Percentiles rank a stretch among this genome's conserved stretches.
phyloP scores from a whole-genome alignment of 64 coral and sea anemone species.

The Cladopsammia gracilis region DNA sequence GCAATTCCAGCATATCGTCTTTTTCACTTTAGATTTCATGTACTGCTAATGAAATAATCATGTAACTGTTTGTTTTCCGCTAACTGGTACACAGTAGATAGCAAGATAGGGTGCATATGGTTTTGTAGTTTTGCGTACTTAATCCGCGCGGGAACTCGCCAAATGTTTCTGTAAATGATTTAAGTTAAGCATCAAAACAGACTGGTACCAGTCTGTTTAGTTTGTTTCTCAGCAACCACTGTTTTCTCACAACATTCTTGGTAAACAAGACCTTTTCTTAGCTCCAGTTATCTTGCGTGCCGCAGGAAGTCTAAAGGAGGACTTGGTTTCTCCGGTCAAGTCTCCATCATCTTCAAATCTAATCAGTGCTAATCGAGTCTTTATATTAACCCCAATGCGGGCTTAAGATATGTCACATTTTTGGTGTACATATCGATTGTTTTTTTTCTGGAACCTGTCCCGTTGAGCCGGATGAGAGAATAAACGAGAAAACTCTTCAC shows the following conservation, averaged over 20 bases:
- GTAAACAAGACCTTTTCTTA: neutral
- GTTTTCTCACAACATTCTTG: neutral
- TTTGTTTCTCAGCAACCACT: neutral
- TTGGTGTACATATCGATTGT: too few relatives aligned
- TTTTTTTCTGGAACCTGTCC: too few relatives aligned
- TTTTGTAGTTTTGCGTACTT: neutral
- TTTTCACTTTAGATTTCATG: neutral
- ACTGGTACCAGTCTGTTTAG: conserved; percentile 36
- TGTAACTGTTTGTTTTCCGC: neutral
- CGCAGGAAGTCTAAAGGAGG: neutral
- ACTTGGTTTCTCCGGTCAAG: neutral
- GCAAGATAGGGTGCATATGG: neutral
- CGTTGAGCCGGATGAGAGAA: too few relatives aligned
- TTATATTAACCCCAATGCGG: too few relatives aligned
- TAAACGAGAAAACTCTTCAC: too few relatives aligned
- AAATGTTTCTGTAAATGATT: conserved; percentile 7
- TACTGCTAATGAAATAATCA: neutral
- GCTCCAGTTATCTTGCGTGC: neutral
- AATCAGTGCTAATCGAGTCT: too few relatives aligned
- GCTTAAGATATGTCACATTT: too few relatives aligned
- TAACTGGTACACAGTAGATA: neutral
- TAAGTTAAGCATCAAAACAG: conserved; percentile 39
- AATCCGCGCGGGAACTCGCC: conserved; percentile 29
- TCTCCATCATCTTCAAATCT: neutral
- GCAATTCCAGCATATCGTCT: neutral